Evolutionary conservation across 2,797 vertebrate genomes (phyloP), one percentile per base, ranked within the genome.

Genomic region (Thalassophryne amazonica): DNA sequence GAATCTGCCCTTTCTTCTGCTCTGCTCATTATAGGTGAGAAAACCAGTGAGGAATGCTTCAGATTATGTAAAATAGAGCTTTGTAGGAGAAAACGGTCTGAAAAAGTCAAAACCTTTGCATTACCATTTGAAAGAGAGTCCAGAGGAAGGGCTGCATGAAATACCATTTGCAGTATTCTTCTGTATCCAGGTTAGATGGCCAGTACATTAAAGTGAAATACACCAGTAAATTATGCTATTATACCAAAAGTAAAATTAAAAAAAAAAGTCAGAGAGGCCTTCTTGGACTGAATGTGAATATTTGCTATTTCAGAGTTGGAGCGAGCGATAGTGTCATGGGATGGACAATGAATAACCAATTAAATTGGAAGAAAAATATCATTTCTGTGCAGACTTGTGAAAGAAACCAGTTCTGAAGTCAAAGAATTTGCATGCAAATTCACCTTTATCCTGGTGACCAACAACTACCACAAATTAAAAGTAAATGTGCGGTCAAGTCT

Each of bases 1-100:
- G 54, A 80, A 71, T 46, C 68, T 81, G 75, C 49, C 77, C 66
- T 82, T 77, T 76, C 40, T 40, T 63, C 56, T 51, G 53, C 45
- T 68, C 33, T 43, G 11, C 45, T 81, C 73, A 73, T 83, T 74
- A 78, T 43, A 78, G 39, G 62, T 61, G 63, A 67, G 48, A 58
- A 27, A 48, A 60, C 38, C 39, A 24, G 40, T 53, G 48, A 57
- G 36, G 73, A 57, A 65, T 57, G 50, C 30, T 65, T 52, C 49
- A 47, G 38, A 48, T 73, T 69, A 79, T 73, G 69, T 69, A 68
- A 74, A 76, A 39, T 21, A 48, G 38, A 51, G 22, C 42, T 23
- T 22, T 38, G 29, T 40, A 39, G 31, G 57, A 49, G 32, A 45
- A 48, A 51, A 34, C 32, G 33, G 62, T 42, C 45, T 39, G 28